phyloP scores from a whole-genome alignment of 1,140 invertebrate species.

The Neodiprion pinetum region DNA sequence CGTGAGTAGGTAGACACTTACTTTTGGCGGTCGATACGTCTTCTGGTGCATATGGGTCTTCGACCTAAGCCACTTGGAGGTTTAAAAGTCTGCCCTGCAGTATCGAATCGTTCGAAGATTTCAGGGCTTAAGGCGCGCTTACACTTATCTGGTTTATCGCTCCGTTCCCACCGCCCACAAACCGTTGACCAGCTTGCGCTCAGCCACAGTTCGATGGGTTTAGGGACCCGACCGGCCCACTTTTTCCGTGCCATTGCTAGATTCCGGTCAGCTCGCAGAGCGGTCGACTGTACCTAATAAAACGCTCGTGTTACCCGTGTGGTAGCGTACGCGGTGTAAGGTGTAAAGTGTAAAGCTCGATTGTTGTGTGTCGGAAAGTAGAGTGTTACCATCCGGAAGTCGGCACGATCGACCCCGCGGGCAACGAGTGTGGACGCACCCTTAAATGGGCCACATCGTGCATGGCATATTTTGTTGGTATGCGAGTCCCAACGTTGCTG shows the following conservation, averaged over 20 bases:
- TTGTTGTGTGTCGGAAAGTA: background rate
- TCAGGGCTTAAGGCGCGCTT: background rate
- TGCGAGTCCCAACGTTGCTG: background rate
- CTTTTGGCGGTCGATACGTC: too few species aligned
- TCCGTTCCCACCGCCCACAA: conserved; percentile 7
- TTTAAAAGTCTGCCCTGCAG: too few species aligned
- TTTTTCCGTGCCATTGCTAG: background rate
- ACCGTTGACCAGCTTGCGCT: conserved; percentile 1
- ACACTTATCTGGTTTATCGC: conserved; percentile 12
- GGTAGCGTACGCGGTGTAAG: too few species aligned
- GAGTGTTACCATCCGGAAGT: background rate
- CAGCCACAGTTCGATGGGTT: background rate
- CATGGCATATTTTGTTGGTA: conserved; percentile 3
- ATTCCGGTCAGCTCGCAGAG: background rate
- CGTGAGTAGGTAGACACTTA: background rate
- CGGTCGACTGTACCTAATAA: background rate
- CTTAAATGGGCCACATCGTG: background rate
- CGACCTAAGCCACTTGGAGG: background rate
- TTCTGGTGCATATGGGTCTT: background rate
- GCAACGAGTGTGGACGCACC: background rate
- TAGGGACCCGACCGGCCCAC: background rate
- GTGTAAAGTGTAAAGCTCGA: background rate
- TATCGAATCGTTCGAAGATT: too few species aligned
- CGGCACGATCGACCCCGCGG: background rate
- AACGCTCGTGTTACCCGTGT: background rate